Base-by-base conservation (phyloP, 2,797 vertebrate genomes). In the Hydrocynus forskahlii region DNA sequence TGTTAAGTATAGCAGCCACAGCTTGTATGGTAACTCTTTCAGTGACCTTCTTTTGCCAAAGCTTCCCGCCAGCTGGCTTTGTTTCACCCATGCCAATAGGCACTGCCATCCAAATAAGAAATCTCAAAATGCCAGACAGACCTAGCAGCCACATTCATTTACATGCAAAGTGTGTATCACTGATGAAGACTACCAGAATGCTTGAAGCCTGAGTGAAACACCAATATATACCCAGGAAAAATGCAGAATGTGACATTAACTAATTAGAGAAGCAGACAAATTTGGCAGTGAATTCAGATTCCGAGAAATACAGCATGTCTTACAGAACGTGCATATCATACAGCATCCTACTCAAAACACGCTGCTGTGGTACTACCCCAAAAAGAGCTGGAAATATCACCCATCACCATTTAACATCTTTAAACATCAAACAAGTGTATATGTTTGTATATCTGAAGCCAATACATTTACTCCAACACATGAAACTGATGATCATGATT, bases 91-190 rank as follows among this genome's bases (percentile, higher is more conserved):
- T 43, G 68, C 60, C 75, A 73, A 12, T 40, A 23, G 63, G 59
- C 57, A 67, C 4, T 59, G 19, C 23, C 29, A 43, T 63, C 71
- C 63, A 48, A 75, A 73, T 62, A 68, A 59, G 48, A 67, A 54
- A 74, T 60, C 45, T 29, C 64, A 38, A 35, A 71, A 69, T 19
- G 43, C n/a, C 68, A 25, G 25, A 21, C 66, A 45, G 78, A 74
- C 59, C 25, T 8, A 35, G 62, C 73, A 75, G 67, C 60, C 70
- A 72, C 14, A 71, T 40, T 54, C 29, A 81, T 80, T 78, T 81
- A 43, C 62, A 84, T 84, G 83, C 78, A 81, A 50, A 79, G 75
- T 72, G 60, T 62, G 59, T 60, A 45, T 38, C 5, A 2, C 29
- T 72, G 40, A 57, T 38, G 19, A 64, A 75, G 54, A 29, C 59